phyloP scores from a whole-genome alignment of 92 coral and sea anemone species.

The Plumapathes pennacea region DNA sequence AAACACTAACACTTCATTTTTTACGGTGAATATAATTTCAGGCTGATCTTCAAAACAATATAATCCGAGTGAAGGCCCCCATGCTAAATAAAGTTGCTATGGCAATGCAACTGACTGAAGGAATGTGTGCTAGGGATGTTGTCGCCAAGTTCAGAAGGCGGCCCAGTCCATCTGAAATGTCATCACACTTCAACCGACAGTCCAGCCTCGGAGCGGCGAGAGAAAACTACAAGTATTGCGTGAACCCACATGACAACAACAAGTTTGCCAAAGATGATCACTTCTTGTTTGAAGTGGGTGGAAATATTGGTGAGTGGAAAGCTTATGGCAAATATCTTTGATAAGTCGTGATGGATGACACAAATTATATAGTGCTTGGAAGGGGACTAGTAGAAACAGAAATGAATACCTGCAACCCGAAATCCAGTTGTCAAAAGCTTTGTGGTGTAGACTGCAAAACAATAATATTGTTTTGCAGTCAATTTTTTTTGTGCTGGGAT shows the following conservation, averaged over 20 bases:
- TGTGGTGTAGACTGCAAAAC: too few species aligned
- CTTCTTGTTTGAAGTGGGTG: conserved; percentile 87
- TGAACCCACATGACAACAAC: conserved; percentile 83
- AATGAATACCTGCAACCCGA: too few species aligned
- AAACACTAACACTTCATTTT: too few species aligned
- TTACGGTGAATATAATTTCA: too few species aligned
- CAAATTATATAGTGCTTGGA: too few species aligned
- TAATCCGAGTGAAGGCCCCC: conserved; percentile 94
- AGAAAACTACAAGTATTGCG: conserved; percentile 58
- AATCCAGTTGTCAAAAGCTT: too few species aligned
- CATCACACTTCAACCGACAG: neutral
- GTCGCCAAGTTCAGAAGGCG: conserved; percentile 85
- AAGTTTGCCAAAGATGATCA: conserved; percentile 85
- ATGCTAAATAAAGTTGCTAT: conserved; percentile 86
- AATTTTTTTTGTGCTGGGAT: too few species aligned
- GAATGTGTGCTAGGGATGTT: conserved; percentile 84
- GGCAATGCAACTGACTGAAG: conserved; percentile 83
- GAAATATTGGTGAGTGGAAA: conserved; percentile 78
- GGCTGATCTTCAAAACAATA: conserved; percentile 91
- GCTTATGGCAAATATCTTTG: neutral
- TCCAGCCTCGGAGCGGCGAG: conserved; percentile 5
- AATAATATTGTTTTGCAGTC: too few species aligned
- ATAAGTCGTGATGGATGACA: neutral
- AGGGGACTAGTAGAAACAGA: too few species aligned
- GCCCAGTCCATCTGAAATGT: conserved; percentile 32